Evolutionary conservation across 2,888 invertebrate species (phyloP), one percentile per base, ranked within the genome.

Genomic region (Eupithecia inturbata): DNA sequence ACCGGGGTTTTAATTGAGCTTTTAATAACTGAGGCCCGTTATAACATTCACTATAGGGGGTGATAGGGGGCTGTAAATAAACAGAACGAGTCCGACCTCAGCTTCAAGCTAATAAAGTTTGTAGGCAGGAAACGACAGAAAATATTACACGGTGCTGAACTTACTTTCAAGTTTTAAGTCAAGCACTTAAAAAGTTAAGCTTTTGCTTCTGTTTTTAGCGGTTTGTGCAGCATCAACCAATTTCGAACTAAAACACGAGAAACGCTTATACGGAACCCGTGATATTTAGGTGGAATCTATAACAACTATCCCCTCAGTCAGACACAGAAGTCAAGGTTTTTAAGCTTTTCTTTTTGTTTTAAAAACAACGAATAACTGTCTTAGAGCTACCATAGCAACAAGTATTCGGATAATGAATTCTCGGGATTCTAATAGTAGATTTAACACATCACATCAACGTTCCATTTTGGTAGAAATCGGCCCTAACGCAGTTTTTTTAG

Each of bases 1-100:
- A 83, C 79, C 79, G 77, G 77, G 80, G 82, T 82, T 85, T 85
- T 83, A 84, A 85, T 84, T 81, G 82, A 67, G 79, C 36, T 75
- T 77, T 76, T 73, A 75, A 70, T 71, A 79, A 16, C 49, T 64
- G 70, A 57, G 62, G 41, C 67, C 12, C 33, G 62, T 22, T 69
- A 71, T 67, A 60, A 60, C 64, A 45, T 41, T 19, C 41, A 41
- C 67, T 64, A 39, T 71, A 57, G 57, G 57, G 57, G 57, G 57
- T 57, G 57, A 57, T 41, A 60, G 22, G 41, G 31, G 64, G 53
- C 22, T 22, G 41, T 26, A 66, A 57, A 73, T 68, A 19, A 45
- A 36, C 49, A 45, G 60, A 22, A 19, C 33, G 19, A 64, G 31
- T 19, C 19, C 31, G 19, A 31, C 62, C 62, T 9, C 62, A 31